Conservation (phyloP, 2,797 vertebrate species). For the Netta rufina region DNA sequence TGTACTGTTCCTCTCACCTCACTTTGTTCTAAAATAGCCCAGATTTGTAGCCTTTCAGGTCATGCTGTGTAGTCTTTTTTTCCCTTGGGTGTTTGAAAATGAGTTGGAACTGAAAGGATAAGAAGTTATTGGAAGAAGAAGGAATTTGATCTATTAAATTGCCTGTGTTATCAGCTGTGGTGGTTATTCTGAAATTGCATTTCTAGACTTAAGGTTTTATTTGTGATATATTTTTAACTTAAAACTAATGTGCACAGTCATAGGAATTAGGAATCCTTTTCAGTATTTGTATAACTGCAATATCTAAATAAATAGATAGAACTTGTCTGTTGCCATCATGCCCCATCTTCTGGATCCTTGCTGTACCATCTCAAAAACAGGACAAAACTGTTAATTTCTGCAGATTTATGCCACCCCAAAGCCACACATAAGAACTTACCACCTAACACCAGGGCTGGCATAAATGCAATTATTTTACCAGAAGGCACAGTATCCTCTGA, state of each 20-base stretch:
- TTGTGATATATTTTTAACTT: background rate
- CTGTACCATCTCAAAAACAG: background rate
- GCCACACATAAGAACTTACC: background rate
- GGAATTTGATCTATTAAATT: slow-evolving; percentile 36
- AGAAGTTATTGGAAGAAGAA: slow-evolving; percentile 23
- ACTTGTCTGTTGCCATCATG: background rate
- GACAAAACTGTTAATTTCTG: background rate
- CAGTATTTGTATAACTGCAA: background rate
- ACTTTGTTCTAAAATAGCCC: slow-evolving; percentile 42
- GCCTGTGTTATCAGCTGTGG: background rate
- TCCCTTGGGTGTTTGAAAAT: slow-evolving; percentile 39
- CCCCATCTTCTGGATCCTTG: background rate
- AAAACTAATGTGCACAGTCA: background rate
- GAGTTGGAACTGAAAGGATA: slow-evolving; percentile 22
- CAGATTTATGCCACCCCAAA: background rate
- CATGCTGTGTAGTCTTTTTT: slow-evolving; percentile 23
- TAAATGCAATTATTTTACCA: background rate
- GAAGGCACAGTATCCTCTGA: background rate
- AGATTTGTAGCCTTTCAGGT: slow-evolving; percentile 28
- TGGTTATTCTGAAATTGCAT: slow-evolving; percentile 23
- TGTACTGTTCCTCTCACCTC: slow-evolving; percentile 8
- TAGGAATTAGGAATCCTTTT: background rate
- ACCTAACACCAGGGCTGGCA: background rate
- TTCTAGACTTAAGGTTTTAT: slow-evolving; percentile 14
- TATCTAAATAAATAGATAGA: background rate